A percentile compares a stretch with the other conserved stretches of the same genome.
phyloP scores from a whole-genome alignment of 2,797 vertebrate species.

The Lacerta viridis region DNA sequence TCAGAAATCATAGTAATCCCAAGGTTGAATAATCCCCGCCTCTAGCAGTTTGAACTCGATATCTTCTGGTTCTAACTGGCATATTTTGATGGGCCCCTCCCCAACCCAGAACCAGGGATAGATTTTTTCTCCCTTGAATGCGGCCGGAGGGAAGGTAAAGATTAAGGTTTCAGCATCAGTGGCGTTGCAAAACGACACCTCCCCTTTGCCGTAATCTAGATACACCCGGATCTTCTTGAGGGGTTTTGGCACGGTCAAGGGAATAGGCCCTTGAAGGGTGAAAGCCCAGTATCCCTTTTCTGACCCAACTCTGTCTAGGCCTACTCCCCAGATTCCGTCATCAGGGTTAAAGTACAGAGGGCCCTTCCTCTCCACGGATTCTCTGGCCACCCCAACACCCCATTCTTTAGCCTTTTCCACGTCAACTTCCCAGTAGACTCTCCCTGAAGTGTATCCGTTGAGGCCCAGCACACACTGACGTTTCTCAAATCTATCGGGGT shows the following conservation, averaged over 20 bases:
- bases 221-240: constrained; percentile 1
- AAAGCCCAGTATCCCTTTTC: not conserved
- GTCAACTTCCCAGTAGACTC: constrained; percentile 75
- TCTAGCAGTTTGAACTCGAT: too few relatives aligned
- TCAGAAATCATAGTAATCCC: not conserved
- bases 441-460: constrained; percentile 41
- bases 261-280: not conserved
- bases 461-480: constrained; percentile 69
- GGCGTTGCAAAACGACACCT: constrained; percentile 10
- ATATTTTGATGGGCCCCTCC: not conserved
- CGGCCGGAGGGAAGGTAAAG: constrained; percentile 15
- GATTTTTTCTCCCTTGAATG: not conserved
- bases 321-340: constrained; percentile 58
- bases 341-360: constrained; percentile 50
- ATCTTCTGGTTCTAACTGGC: not conserved
- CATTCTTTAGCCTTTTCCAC: constrained; percentile 58
- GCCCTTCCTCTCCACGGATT: constrained; percentile 46
- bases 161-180: not conserved
- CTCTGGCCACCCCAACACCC: constrained; percentile 62
- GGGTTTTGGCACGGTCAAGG: not conserved
- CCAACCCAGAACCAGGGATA: constrained; percentile 20
- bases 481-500: constrained; percentile 61
- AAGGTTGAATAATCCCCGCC: not conserved
- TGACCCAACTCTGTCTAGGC: not conserved
- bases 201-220: not conserved